Evolutionary conservation across 2,888 invertebrate species (phyloP).

Genomic region (Subacronicta megacephala): DNA sequence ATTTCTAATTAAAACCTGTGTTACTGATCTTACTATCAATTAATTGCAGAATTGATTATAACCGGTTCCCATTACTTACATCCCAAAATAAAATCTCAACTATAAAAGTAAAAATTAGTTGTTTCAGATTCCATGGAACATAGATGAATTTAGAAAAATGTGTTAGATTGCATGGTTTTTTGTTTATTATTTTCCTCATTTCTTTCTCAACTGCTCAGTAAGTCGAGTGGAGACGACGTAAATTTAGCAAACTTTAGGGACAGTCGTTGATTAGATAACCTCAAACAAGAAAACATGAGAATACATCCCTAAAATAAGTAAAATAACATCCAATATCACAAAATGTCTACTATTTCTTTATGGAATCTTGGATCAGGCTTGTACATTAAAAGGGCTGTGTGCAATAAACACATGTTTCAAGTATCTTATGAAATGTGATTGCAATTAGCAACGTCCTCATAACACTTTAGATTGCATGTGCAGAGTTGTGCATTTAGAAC

Average conservation of each 20-base stretch:
- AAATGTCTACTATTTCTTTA: background rate
- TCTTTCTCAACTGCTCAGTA: too few relatives aligned
- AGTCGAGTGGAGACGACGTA: too few relatives aligned
- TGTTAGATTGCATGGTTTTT: background rate
- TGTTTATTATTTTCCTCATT: background rate
- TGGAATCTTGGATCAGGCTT: slow-evolving; percentile 1
- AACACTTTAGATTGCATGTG: slow-evolving; percentile 64
- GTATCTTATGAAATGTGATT: slow-evolving; percentile 59
- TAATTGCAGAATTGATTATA: slow-evolving; percentile 27
- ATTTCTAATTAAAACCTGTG: slow-evolving; percentile 18
- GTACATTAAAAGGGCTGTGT: slow-evolving; percentile 15
- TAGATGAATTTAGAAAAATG: slow-evolving; percentile 1
- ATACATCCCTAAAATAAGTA: background rate
- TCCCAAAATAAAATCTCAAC: slow-evolving; percentile 3
- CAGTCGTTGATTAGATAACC: too few relatives aligned
- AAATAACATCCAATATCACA: background rate
- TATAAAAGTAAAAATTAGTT: slow-evolving; percentile 11
- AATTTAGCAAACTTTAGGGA: too few relatives aligned
- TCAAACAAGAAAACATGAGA: too few relatives aligned
- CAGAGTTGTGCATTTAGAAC: slow-evolving; percentile 65
- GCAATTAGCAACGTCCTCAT: slow-evolving; percentile 71
- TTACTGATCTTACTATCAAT: slow-evolving; percentile 17
- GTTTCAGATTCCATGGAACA: slow-evolving; percentile 3
- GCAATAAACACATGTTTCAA: slow-evolving; percentile 34
- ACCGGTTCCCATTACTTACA: slow-evolving; percentile 4